These are phyloP conservation scores for Antedon mediterranea DNA, from an alignment of 53 echinoderm and acorn worm genomes.

Conservation along the genomic window DNA sequence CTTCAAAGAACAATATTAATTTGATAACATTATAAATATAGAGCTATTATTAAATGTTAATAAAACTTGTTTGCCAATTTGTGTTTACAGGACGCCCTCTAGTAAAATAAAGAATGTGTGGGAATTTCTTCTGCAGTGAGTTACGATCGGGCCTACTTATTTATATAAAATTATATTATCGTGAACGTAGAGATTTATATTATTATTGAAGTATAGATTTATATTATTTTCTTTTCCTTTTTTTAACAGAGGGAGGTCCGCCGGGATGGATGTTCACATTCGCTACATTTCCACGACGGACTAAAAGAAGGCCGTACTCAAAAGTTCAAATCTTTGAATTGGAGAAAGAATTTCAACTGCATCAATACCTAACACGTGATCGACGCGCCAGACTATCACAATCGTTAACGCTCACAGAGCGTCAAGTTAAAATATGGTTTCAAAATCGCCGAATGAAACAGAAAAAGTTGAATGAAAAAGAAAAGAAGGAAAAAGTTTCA, in stretches of 20 bases:
- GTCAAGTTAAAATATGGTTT: constrained; percentile 55
- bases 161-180: too few species aligned
- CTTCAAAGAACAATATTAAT: too few species aligned
- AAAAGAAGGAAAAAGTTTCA: constrained; percentile 10
- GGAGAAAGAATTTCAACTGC: constrained; percentile 32
- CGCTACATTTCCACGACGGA: constrained; percentile 33
- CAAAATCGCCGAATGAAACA: constrained; percentile 54
- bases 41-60: too few species aligned
- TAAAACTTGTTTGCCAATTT: too few species aligned
- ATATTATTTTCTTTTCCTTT: background rate
- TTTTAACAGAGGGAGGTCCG: background rate
- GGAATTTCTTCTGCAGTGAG: too few species aligned
- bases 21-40: too few species aligned
- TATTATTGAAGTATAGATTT: too few species aligned
- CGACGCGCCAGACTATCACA: constrained; percentile 27
- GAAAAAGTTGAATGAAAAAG: constrained; percentile 40
- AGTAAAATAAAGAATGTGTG: too few species aligned
- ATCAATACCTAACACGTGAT: constrained; percentile 35
- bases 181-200: too few species aligned
- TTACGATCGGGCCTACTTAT: too few species aligned
- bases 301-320: constrained; percentile 46
- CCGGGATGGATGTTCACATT: constrained; percentile 23
- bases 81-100: too few species aligned
- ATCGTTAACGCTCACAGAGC: constrained; percentile 23
- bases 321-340: constrained; percentile 37